Conservation (phyloP, 2,797 vertebrate species). For the Myotis daubentonii region DNA sequence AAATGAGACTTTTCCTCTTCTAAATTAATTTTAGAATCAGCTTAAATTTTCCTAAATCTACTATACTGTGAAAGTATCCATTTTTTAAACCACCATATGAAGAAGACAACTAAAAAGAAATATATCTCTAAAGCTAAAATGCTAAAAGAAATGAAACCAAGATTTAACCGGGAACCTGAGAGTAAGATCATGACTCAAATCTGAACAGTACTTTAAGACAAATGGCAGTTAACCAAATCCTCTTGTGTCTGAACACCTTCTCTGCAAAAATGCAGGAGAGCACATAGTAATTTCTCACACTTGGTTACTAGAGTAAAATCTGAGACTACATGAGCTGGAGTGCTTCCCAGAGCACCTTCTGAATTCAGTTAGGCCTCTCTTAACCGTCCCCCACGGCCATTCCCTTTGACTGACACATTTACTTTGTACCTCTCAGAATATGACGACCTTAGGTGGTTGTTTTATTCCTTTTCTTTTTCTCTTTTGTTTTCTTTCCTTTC, state of each 20-base stretch:
- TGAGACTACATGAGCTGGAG: neutral
- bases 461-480: conserved; percentile 21
- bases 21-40: conserved; percentile 52
- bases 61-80: neutral
- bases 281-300: neutral
- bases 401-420: conserved; percentile 28
- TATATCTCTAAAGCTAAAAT: neutral
- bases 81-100: neutral
- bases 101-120: conserved; percentile 20
- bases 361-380: neutral
- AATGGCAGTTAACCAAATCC: neutral
- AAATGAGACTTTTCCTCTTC: neutral
- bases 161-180: conserved; percentile 26
- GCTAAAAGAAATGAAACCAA: conserved; percentile 40
- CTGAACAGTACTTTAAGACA: neutral
- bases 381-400: neutral
- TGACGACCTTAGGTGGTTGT: neutral
- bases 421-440: conserved; percentile 39
- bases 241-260: neutral
- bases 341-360: neutral
- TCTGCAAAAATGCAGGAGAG: neutral
- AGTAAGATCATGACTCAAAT: neutral
- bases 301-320: neutral
- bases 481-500: conserved; percentile 58
- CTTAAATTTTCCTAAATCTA: conserved; percentile 2